Evolutionary conservation across 2,113 vertebrate species (phyloP).

Genomic region (human (Homo sapiens)): DNA sequence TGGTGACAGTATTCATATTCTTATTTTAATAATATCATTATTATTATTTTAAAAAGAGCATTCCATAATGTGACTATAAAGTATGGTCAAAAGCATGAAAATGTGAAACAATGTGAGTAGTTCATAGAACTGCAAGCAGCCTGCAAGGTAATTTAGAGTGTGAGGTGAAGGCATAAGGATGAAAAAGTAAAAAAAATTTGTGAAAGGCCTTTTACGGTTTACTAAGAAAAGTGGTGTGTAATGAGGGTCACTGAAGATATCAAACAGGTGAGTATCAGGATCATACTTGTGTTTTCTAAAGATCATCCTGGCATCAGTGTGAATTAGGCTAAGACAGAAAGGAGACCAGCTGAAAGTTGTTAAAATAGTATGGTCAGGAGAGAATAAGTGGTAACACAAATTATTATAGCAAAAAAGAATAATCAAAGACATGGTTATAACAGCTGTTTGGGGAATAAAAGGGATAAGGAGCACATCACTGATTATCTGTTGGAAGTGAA

Average conservation of each 20-base stretch:
- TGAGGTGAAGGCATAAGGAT: neutral
- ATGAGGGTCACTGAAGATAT: neutral
- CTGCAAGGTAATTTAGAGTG: neutral
- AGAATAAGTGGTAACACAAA: neutral
- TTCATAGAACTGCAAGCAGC: neutral
- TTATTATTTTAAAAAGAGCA: neutral
- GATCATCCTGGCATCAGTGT: neutral
- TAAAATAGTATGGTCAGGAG: neutral
- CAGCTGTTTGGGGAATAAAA: neutral
- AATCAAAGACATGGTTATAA: neutral
- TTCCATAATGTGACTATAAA: neutral
- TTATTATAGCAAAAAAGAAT: neutral
- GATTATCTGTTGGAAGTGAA: neutral
- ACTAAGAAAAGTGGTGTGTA: neutral
- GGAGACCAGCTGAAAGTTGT: neutral
- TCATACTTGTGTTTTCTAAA: conserved; percentile 32
- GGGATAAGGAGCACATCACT: neutral
- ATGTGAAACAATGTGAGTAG: neutral
- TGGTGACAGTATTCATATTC: neutral
- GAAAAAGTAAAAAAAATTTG: neutral
- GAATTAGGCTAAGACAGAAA: neutral
- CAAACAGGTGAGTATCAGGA: neutral
- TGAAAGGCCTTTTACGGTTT: neutral
- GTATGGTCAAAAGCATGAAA: neutral
- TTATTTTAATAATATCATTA: neutral